Evolutionary conservation across 2,113 vertebrate genomes (phyloP).

Genomic region (Glaucidium brasilianum): DNA sequence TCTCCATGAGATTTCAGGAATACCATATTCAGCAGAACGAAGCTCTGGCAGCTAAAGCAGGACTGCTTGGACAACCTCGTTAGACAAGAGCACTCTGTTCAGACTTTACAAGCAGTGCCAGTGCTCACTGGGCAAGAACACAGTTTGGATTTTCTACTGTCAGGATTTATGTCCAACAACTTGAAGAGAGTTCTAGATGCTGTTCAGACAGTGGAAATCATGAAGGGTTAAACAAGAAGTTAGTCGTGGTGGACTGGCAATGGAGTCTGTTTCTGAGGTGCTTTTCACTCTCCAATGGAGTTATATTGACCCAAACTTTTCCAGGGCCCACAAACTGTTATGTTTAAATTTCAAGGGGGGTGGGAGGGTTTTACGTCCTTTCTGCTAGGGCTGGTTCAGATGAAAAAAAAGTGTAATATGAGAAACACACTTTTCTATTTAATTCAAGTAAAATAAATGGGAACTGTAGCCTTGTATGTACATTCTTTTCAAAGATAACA

Average conservation of each 20-base stretch:
- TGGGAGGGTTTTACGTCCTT: constrained; percentile 53
- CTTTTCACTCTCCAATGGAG: not conserved
- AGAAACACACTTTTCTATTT: constrained; percentile 64
- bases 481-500: not conserved
- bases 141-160: not conserved
- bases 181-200: constrained; percentile 18
- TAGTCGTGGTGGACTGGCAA: not conserved
- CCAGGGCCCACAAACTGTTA: constrained; percentile 31
- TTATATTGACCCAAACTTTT: not conserved
- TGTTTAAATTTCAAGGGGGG: constrained; percentile 9
- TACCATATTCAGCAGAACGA: constrained; percentile 99
- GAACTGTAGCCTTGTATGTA: not conserved
- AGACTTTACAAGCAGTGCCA: not conserved
- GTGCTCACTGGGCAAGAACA: not conserved
- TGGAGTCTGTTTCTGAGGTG: not conserved
- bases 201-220: constrained; percentile 7
- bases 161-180: not conserved
- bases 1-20: constrained; percentile 98
- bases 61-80: constrained; percentile 86
- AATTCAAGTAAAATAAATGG: constrained; percentile 66
- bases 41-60: constrained; percentile 94
- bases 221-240: constrained; percentile 13
- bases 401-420: constrained; percentile 19
- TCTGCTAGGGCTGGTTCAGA: constrained; percentile 51
- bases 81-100: constrained; percentile 43